A percentile compares a stretch with the other conserved stretches of the same genome.
Evolutionary conservation across 2,888 invertebrate species (phyloP).

Genomic region (Eristalis tenax): DNA sequence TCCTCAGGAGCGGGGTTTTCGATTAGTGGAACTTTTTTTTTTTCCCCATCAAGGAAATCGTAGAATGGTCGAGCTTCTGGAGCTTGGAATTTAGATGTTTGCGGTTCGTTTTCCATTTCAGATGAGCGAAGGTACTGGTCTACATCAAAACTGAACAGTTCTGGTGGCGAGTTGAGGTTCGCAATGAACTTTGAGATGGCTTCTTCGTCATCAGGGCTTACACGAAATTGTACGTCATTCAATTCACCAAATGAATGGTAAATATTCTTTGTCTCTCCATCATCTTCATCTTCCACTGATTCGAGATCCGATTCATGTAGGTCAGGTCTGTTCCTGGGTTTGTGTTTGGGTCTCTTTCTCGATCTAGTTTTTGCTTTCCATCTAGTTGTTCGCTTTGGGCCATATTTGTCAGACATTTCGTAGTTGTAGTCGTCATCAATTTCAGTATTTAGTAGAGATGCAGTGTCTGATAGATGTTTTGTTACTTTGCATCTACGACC

Average conservation of each 20-base stretch:
- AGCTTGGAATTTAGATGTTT: constrained; percentile 17
- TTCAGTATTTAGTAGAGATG: constrained; percentile 23
- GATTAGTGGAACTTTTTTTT: constrained; percentile 57
- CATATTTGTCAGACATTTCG: background rate
- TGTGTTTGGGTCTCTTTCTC: background rate
- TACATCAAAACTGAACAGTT: constrained; percentile 73
- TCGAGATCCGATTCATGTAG: background rate
- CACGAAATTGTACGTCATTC: constrained; percentile 69
- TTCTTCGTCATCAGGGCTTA: constrained; percentile 70
- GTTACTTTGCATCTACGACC: constrained; percentile 17
- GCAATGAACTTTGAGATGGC: constrained; percentile 72
- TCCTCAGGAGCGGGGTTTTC: background rate
- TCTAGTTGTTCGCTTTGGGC: background rate
- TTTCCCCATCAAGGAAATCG: constrained; percentile 70
- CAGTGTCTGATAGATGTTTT: constrained; percentile 18
- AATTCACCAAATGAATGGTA: constrained; percentile 62
- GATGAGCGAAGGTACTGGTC: constrained; percentile 69
- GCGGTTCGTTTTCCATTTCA: constrained; percentile 21
- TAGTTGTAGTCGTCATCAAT: constrained; percentile 19
- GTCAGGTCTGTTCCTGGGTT: background rate
- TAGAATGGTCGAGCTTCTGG: constrained; percentile 62
- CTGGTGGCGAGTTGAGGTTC: constrained; percentile 72
- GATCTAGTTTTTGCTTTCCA: background rate
- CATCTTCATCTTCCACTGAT: background rate
- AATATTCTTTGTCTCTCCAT: background rate